Evolutionary conservation across 1,140 invertebrate genomes (phyloP).

Genomic region (Neodiprion virginianus): DNA sequence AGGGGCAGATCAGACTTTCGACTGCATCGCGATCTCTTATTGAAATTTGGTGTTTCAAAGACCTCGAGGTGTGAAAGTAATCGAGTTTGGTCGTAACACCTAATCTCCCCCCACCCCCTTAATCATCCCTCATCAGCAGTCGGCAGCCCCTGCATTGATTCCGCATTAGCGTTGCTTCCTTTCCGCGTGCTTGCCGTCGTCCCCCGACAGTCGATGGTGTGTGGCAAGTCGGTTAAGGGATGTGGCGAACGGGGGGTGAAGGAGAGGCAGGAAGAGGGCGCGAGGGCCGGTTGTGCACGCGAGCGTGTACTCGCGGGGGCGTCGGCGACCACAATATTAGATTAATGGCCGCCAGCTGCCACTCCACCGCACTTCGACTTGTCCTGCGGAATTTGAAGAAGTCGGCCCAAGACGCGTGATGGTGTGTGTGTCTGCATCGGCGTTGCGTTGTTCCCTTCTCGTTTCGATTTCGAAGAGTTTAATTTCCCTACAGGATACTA

Average conservation of each 20-base stretch:
- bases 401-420: neutral
- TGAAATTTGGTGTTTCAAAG: no score
- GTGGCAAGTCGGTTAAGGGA: neutral
- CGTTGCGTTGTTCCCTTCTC: no score
- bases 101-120: neutral
- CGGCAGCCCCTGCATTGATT: neutral
- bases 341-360: slow-evolving; percentile 6
- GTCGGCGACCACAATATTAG: slow-evolving; percentile 6
- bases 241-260: neutral
- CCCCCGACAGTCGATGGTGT: neutral
- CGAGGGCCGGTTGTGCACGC: neutral
- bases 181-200: neutral
- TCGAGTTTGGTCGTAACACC: neutral
- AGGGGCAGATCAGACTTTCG: no score
- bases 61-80: neutral
- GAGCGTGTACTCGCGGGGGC: slow-evolving; percentile 2
- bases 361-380: neutral
- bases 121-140: neutral
- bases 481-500: no score
- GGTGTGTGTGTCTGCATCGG: no score
- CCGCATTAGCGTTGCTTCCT: neutral
- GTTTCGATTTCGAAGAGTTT: no score
- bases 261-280: slow-evolving; percentile 4
- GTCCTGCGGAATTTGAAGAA: slow-evolving; percentile 2
- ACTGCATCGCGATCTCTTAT: no score